These are phyloP conservation scores for Pseudomugil gertrudae DNA, from an alignment of 2,797 vertebrate genomes.

Conservation along the genomic window DNA sequence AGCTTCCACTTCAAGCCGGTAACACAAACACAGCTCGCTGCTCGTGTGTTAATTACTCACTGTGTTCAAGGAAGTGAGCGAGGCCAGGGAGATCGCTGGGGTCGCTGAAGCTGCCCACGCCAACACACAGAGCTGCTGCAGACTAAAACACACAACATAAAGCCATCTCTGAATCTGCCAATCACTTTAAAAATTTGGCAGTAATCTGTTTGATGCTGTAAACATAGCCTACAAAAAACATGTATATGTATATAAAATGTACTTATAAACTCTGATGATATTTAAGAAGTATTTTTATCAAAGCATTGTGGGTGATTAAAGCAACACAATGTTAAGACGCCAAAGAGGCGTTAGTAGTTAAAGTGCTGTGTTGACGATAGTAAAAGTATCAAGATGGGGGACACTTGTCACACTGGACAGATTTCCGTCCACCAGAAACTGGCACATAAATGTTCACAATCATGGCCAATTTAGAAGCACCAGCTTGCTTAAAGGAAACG, in stretches of 20 bases:
- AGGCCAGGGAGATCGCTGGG: conserved; percentile 94
- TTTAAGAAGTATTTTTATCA: not conserved
- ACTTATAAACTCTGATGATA: no score
- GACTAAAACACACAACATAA: conserved; percentile 80
- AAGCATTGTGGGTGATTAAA: not conserved
- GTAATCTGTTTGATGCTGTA: conserved; percentile 2
- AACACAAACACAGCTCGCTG: conserved; percentile 4
- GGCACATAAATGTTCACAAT: not conserved
- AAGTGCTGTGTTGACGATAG: not conserved
- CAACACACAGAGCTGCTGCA: conserved; percentile 94
- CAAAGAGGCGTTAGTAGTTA: not conserved
- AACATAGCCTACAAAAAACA: conserved; percentile 7
- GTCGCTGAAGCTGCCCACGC: conserved; percentile 96
- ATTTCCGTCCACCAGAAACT: not conserved
- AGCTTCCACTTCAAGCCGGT: not conserved
- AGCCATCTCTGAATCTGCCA: conserved; percentile 8
- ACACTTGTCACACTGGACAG: no score
- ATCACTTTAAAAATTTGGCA: not conserved
- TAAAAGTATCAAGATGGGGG: no score
- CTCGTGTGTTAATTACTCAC: conserved; percentile 80
- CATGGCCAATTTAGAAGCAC: not conserved
- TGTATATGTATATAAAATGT: not conserved
- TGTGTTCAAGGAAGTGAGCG: conserved; percentile 98
- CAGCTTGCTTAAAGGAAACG: not conserved
- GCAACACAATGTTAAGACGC: no score